Percentiles rank a stretch among this genome's conserved stretches.
phyloP scores from a whole-genome alignment of 2,888 invertebrate species.

The Melolontha melolontha region DNA sequence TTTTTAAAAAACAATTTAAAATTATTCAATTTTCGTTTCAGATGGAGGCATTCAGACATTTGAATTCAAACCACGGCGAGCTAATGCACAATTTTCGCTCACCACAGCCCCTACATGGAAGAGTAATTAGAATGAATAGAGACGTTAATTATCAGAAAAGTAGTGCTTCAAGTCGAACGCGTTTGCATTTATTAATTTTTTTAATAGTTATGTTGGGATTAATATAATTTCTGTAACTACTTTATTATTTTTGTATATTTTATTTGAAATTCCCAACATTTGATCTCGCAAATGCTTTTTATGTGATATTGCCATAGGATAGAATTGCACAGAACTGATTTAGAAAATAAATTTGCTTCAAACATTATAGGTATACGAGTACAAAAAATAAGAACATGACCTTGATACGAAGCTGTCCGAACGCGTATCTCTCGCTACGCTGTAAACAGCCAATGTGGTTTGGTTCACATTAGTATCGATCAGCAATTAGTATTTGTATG shows the following conservation, averaged over 20 bases:
- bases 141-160: slow-evolving; percentile 26
- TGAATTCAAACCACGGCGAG: slow-evolving; percentile 74
- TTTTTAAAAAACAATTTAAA: no score
- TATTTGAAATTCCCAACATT: not conserved
- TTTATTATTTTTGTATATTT: no score
- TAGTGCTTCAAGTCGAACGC: not conserved
- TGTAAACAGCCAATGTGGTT: no score
- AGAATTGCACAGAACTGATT: no score
- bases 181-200: slow-evolving; percentile 2
- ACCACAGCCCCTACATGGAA: slow-evolving; percentile 80
- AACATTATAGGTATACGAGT: no score
- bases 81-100: slow-evolving; percentile 87
- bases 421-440: no score
- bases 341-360: no score
- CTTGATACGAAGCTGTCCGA: no score
- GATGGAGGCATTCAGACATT: slow-evolving; percentile 79
- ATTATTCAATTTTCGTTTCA: slow-evolving; percentile 62
- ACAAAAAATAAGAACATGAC: no score
- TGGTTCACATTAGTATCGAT: no score
- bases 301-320: not conserved
- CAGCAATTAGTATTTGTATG: no score
- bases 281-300: not conserved
- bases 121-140: slow-evolving; percentile 62
- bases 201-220: not conserved
- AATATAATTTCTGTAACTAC: no score